Percentiles rank a stretch among this genome's conserved stretches.
phyloP scores from a whole-genome alignment of 2,113 vertebrate species.

The Australoheros scitulus region DNA sequence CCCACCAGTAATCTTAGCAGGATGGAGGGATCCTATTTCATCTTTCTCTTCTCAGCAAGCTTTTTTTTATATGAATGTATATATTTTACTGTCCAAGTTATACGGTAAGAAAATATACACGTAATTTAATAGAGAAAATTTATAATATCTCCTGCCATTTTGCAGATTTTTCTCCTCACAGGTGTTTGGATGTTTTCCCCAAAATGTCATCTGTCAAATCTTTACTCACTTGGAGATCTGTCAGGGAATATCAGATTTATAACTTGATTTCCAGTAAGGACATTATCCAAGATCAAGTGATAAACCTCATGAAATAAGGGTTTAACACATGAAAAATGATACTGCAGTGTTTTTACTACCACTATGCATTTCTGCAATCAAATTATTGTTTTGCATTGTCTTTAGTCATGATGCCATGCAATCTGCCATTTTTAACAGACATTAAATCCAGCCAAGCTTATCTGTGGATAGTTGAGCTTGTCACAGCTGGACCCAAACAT shows the following conservation, averaged over 20 bases:
- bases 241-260: constrained; percentile 3
- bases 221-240: constrained; percentile 3
- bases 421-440: constrained; percentile 35
- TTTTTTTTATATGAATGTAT: not conserved
- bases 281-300: not conserved
- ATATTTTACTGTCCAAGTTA: not conserved
- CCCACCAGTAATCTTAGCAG: not conserved
- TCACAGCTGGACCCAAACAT: constrained; percentile 67
- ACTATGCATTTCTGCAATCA: constrained; percentile 15
- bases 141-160: not conserved
- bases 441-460: constrained; percentile 45
- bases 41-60: not conserved
- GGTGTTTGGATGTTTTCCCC: constrained; percentile 1
- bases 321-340: not conserved
- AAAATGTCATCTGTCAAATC: constrained; percentile 32
- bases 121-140: not conserved
- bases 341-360: not conserved
- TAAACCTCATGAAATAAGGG: not conserved
- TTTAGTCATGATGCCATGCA: constrained; percentile 35
- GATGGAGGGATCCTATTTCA: not conserved
- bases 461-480: constrained; percentile 54
- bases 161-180: not conserved
- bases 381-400: constrained; percentile 30
- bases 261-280: constrained; percentile 1
- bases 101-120: not conserved